Conservation (phyloP, 2,888 invertebrate species). For the Drosophila eohydei region DNA sequence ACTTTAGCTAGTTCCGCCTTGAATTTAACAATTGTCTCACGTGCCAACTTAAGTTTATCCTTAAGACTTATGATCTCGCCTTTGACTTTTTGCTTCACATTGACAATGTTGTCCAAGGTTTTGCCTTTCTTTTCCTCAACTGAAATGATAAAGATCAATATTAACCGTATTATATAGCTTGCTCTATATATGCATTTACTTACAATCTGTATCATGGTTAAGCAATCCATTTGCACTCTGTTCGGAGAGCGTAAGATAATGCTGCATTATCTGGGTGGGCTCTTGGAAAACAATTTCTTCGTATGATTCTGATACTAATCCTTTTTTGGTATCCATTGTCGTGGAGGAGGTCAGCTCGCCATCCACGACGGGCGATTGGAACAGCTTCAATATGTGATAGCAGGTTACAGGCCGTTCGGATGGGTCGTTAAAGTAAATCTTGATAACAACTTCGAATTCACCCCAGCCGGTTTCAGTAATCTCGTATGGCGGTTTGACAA, state of each 20-base stretch:
- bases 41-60: conserved; percentile 92
- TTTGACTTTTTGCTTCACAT: conserved; percentile 92
- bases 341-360: conserved; percentile 79
- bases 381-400: conserved; percentile 97
- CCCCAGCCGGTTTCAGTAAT: conserved; percentile 99
- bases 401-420: conserved; percentile 95
- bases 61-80: conserved; percentile 93
- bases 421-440: conserved; percentile 98
- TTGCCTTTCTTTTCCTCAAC: conserved; percentile 95
- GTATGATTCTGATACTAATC: conserved; percentile 95
- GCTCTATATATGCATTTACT: conserved; percentile 8
- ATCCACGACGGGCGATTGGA: conserved; percentile 90
- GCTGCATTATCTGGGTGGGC: conserved; percentile 95
- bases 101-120: conserved; percentile 90
- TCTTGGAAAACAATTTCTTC: conserved; percentile 98
- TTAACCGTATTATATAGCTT: not conserved
- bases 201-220: conserved; percentile 63
- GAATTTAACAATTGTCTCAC: conserved; percentile 93
- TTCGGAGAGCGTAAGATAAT: conserved; percentile 90
- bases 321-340: conserved; percentile 87
- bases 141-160: conserved; percentile 85
- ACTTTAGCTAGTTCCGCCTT: conserved; percentile 89
- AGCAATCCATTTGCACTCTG: conserved; percentile 54
- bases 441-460: conserved; percentile 99
- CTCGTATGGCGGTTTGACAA: conserved; percentile 98